phyloP scores from a whole-genome alignment of 2,113 vertebrate species.

The Lepus americanus region DNA sequence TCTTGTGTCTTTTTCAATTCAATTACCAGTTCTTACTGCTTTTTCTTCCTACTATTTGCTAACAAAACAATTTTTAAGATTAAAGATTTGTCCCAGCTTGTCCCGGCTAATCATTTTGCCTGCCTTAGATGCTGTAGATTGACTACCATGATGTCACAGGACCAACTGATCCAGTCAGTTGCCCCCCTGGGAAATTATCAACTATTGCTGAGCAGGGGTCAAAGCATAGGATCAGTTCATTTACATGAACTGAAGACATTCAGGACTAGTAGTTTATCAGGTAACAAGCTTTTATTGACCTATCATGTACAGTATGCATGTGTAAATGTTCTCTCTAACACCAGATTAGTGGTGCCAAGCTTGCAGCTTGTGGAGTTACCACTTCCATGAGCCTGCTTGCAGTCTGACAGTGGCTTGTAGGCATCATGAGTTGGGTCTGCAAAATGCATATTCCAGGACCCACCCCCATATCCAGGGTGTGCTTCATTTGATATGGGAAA shows the following conservation, averaged over 20 bases:
- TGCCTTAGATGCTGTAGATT: background rate
- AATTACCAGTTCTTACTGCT: background rate
- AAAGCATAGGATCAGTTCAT: background rate
- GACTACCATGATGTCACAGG: background rate
- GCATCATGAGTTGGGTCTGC: background rate
- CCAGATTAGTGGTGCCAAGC: background rate
- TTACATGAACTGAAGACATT: background rate
- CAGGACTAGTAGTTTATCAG: background rate
- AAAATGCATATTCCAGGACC: background rate
- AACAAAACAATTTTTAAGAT: background rate
- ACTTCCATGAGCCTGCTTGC: background rate
- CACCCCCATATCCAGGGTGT: background rate
- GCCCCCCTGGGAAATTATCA: background rate
- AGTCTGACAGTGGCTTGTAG: background rate
- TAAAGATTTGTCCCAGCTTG: conserved; percentile 14
- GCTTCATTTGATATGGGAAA: background rate
- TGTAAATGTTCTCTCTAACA: background rate
- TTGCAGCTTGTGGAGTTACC: background rate
- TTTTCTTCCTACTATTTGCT: conserved; percentile 8
- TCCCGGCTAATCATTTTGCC: background rate
- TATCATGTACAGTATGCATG: background rate
- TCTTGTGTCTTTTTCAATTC: background rate
- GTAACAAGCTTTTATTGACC: background rate
- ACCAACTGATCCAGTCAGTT: background rate
- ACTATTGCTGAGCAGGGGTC: background rate